Conservation (phyloP, 2,797 vertebrate species). For the Gouania willdenowi region DNA sequence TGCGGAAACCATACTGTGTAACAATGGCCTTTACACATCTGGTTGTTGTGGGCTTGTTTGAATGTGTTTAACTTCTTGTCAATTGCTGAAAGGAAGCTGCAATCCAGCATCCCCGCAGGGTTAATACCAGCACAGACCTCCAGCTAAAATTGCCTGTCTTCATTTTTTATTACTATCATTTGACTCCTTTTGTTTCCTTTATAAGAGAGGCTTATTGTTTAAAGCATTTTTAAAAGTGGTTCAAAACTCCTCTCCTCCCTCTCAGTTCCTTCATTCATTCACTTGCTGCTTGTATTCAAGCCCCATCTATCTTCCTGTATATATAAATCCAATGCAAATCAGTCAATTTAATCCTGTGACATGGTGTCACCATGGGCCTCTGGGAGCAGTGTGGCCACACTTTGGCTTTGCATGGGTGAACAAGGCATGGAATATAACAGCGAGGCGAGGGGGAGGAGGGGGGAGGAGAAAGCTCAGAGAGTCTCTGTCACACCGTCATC, state of each 20-base stretch:
- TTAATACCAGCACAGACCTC: slow-evolving; percentile 7
- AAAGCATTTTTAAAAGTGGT: no score
- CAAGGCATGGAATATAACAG: slow-evolving; percentile 9
- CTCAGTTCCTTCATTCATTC: not conserved
- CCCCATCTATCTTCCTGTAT: slow-evolving; percentile 4
- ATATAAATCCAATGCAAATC: slow-evolving; percentile 54
- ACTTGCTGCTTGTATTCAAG: not conserved
- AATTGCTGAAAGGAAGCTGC: slow-evolving; percentile 2
- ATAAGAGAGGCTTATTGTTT: no score
- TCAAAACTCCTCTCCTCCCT: not conserved
- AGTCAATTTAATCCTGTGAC: slow-evolving; percentile 56
- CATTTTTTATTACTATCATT: no score
- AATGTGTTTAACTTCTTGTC: slow-evolving; percentile 25
- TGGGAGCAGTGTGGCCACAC: slow-evolving; percentile 46
- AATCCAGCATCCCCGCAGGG: slow-evolving; percentile 23
- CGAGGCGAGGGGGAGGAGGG: not conserved
- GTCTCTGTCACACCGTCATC: slow-evolving; percentile 3
- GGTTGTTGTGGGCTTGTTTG: slow-evolving; percentile 28
- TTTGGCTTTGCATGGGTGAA: slow-evolving; percentile 38
- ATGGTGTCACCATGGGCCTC: slow-evolving; percentile 40
- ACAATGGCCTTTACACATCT: slow-evolving; percentile 30
- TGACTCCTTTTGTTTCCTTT: no score
- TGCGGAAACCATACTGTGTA: slow-evolving; percentile 21
- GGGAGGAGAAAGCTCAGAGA: slow-evolving; percentile 6
- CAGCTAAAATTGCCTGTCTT: no score